These are phyloP conservation scores for Catamblyrhynchus diadema DNA, from an alignment of 2,797 vertebrate species.

Conservation along the genomic window DNA sequence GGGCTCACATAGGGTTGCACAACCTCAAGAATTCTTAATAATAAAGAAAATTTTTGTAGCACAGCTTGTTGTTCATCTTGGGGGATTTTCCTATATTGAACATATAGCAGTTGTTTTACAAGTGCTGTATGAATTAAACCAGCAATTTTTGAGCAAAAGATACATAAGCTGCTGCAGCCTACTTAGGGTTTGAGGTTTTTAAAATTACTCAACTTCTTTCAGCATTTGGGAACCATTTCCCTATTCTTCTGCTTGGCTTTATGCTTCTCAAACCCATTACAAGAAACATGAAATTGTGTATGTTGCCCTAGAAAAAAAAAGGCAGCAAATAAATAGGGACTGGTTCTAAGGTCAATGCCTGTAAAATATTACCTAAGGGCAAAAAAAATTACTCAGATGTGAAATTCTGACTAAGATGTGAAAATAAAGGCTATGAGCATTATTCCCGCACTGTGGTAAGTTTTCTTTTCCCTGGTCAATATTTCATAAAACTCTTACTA, in stretches of 20 bases:
- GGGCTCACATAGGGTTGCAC: background rate
- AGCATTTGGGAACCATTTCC: background rate
- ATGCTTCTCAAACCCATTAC: background rate
- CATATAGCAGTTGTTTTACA: background rate
- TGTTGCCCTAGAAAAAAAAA: background rate
- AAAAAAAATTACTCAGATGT: background rate
- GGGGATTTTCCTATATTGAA: background rate
- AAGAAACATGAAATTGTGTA: background rate
- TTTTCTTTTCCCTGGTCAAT: background rate
- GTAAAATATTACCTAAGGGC: background rate
- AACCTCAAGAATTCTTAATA: background rate
- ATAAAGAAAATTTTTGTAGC: background rate
- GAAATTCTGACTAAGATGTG: background rate
- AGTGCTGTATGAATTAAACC: background rate
- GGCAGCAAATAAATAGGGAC: background rate
- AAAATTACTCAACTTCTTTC: background rate
- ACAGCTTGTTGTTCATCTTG: background rate
- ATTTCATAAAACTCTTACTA: background rate
- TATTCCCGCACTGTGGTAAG: background rate
- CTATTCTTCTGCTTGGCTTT: background rate
- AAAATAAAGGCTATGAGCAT: background rate
- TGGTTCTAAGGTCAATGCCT: background rate
- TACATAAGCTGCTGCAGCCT: background rate
- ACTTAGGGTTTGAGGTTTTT: background rate
- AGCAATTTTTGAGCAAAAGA: background rate